Evolutionary conservation across 2,797 vertebrate species (phyloP), one percentile per base, ranked within the genome.

Genomic region (Rachycentron canadum): DNA sequence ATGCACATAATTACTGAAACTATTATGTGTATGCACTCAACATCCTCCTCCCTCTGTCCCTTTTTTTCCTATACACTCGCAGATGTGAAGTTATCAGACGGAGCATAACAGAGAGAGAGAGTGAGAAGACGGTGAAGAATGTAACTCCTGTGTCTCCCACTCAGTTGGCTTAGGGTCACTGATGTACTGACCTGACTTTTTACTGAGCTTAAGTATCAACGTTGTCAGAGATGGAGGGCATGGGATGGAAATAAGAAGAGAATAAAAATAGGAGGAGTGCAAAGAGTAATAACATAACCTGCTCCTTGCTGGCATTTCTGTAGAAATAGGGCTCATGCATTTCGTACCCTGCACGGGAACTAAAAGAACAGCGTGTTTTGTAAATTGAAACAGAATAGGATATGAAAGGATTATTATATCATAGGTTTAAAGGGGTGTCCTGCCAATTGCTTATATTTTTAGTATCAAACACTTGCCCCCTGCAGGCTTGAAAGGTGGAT

Each of bases 81-180:
- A 66, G 40, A 75, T 67, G 12, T 67, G 23, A 41, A 21, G 36
- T 65, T 72, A 57, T 86, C 26, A 68, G 52, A 41, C 38, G 49
- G 69, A 69, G 38, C 23, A 36, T 75, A 16, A 41, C 16, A 41
- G 40, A 41, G 14, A 41, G 40, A 16, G 16, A 9, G 14, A 41
- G 40, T 41, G 58, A 67, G 40, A 45, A 38, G 59, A 62, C 41
- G 50, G 52, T 52, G 47, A 69, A 63, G 26, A 79, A 75, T 81
- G 28, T 43, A 60, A 56, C 62, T 76, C 13, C 12, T 19, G 26
- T 78, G 30, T 77, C 71, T 67, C 67, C 23, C 52, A 9, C 52
- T 71, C 5, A 23, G 58, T 43, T 3, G 34, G 45, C 23, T 38
- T n/a, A 1, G 52, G 62, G 76, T 77, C 70, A 49, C 13, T 0